Base-by-base conservation (phyloP, 1,140 invertebrate genomes). In the Microvelia longipes region DNA sequence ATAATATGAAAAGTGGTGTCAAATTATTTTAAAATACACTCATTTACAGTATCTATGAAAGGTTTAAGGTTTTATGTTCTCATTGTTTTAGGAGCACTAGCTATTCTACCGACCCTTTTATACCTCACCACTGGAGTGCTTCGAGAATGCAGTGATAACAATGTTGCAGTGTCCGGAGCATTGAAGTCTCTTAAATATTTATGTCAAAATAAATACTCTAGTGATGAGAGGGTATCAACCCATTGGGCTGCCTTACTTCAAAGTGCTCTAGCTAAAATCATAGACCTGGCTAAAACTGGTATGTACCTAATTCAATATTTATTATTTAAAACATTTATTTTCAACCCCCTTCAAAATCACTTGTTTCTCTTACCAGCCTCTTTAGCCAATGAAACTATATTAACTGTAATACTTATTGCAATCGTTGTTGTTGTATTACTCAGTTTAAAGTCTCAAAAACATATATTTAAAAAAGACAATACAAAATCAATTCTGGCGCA, bases 81-180 rank as follows among this genome's bases (percentile, higher is more conserved):
- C n/a, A 50, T 50, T 50, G 35, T 78, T 78, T n/a, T 78, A 88
- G 91, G 92, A 50, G 91, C 90, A 25, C 77, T 96, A 2, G 85
- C 91, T 35, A 87, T 98, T 72, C 82, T 98, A 29, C 96, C 96
- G 26, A 94, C 94, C 0, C 83, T 98, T 29, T 81, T 98, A n/a
- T 95, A 93, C 79, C 82, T 98, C 66, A 88, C 90, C 1, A 94
- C 92, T 28, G 93, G 93, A 71, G 88, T 98, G 2, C 83, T 98
- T 25, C 85, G 88, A 73, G 93, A 96, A 83, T 85, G 87, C 84
- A 66, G 30, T n/a, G 24, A 26, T 15, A 63, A 29, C 82, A 66
- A 81, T 84, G 75, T 70, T 83, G 77, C 79, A 83, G 80, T 89
- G 72, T 82, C 85, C 77, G 84, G 86, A 69, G 86, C 87, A 2